A percentile compares a stretch with the other conserved stretches of the same genome.
Conservation (phyloP, 2,888 invertebrate species). For the Nowickia ferox region DNA sequence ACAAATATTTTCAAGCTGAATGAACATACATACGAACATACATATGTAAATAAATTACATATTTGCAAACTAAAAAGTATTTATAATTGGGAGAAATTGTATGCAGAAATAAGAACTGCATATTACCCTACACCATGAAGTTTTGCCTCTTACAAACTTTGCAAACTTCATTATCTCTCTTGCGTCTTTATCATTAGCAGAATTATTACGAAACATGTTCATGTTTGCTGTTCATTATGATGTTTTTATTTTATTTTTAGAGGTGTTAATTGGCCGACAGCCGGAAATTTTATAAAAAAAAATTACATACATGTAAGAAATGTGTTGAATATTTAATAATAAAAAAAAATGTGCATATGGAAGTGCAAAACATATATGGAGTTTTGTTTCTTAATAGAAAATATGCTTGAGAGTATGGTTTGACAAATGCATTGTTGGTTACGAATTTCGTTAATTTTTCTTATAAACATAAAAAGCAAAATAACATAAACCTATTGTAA, state of each 20-base stretch:
- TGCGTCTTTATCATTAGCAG: conserved; percentile 18
- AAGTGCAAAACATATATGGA: conserved; percentile 11
- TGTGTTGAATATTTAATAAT: conserved; percentile 16
- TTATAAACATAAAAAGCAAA: neutral
- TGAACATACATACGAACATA: neutral
- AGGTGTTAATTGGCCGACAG: conserved; percentile 56
- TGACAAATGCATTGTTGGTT: neutral
- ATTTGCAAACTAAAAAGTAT: conserved; percentile 11
- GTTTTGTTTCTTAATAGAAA: conserved; percentile 5
- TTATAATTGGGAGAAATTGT: neutral
- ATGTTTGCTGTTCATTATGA: conserved; percentile 48
- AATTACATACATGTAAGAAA: conserved; percentile 5
- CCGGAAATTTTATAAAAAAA: conserved; percentile 50
- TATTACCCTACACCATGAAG: neutral
- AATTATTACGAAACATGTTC: conserved; percentile 37
- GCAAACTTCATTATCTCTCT: conserved; percentile 17
- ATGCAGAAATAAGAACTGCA: neutral
- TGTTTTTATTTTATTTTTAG: conserved; percentile 37
- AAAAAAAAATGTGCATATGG: neutral
- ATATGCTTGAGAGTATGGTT: conserved; percentile 31
- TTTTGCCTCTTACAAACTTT: neutral
- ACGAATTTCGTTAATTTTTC: neutral
- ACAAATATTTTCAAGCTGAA: conserved; percentile 29
- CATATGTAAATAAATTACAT: neutral
- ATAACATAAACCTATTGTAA: neutral